These are phyloP conservation scores for Cichlasoma orientale DNA, from an alignment of 2,797 vertebrate species.

Conservation along the genomic window DNA sequence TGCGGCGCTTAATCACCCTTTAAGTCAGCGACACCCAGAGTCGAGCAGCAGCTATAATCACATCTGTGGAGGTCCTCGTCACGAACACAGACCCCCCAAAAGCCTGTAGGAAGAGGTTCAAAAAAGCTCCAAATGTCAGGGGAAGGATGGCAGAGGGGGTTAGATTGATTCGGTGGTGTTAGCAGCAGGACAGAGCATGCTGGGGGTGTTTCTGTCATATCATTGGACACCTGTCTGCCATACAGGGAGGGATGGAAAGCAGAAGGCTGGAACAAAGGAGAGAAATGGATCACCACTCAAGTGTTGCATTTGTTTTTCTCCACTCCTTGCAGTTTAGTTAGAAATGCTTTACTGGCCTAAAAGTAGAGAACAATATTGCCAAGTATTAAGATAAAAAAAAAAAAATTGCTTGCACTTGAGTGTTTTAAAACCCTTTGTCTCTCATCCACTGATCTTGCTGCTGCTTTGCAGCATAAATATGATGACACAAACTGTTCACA, in stretches of 20 bases:
- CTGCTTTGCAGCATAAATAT: conserved; percentile 18
- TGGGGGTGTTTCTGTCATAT: conserved; percentile 41
- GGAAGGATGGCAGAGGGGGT: conserved; percentile 54
- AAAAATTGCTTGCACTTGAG: background rate
- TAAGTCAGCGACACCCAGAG: conserved; percentile 56
- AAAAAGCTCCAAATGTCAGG: conserved; percentile 55
- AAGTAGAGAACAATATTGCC: conserved; percentile 1
- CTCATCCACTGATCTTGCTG: background rate
- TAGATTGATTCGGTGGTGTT: conserved; percentile 56
- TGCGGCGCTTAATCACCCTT: conserved; percentile 61
- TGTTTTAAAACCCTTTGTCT: background rate
- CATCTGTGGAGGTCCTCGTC: conserved; percentile 50
- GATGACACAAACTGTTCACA: conserved; percentile 19
- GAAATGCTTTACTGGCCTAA: conserved; percentile 18
- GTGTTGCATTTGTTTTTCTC: conserved; percentile 1
- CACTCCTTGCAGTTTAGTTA: background rate
- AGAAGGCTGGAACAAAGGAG: conserved; percentile 55
- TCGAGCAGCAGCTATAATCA: conserved; percentile 58
- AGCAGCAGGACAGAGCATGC: conserved; percentile 51
- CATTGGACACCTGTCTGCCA: conserved; percentile 63
- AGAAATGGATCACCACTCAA: conserved; percentile 47
- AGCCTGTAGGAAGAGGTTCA: conserved; percentile 29
- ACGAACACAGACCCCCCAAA: conserved; percentile 46
- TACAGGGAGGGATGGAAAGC: conserved; percentile 54
- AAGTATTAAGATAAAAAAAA: background rate